These are phyloP conservation scores for Colletes collaris DNA, from an alignment of 2,888 invertebrate genomes.

Conservation along the genomic window DNA sequence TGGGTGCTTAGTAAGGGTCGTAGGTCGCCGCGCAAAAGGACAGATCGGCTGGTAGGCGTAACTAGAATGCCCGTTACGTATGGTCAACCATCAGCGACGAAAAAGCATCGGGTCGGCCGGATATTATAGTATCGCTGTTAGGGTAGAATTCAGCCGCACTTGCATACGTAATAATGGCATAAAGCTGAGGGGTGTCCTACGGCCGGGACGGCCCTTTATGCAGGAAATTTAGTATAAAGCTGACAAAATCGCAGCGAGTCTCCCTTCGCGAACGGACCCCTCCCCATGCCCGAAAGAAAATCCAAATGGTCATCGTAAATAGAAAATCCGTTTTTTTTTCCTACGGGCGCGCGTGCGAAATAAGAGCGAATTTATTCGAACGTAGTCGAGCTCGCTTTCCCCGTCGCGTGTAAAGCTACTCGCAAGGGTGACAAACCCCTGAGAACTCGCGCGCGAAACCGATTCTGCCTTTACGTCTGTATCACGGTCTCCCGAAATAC, in stretches of 20 bases:
- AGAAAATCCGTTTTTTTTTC: constrained; percentile 78
- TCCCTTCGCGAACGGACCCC: constrained; percentile 42
- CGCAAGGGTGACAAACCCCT: constrained; percentile 50
- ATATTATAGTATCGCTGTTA: constrained; percentile 48
- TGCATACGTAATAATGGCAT: constrained; percentile 80
- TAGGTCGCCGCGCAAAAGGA: not conserved
- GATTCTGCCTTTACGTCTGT: constrained; percentile 12
- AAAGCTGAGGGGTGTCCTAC: constrained; percentile 77
- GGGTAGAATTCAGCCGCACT: constrained; percentile 73
- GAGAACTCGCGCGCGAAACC: constrained; percentile 16
- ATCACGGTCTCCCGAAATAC: not conserved
- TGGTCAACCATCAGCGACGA: constrained; percentile 26
- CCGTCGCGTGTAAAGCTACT: constrained; percentile 32
- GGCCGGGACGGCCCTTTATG: constrained; percentile 70
- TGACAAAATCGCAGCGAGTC: constrained; percentile 73
- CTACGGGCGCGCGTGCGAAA: constrained; percentile 59
- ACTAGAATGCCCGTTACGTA: constrained; percentile 19
- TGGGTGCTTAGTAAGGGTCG: not conserved
- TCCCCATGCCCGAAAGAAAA: constrained; percentile 59
- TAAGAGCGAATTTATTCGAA: constrained; percentile 74
- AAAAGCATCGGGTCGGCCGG: constrained; percentile 27
- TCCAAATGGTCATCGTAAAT: constrained; percentile 82
- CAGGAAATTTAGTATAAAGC: constrained; percentile 78
- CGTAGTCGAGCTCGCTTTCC: constrained; percentile 46
- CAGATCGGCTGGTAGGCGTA: not conserved